Conservation (phyloP, 2,888 invertebrate species). For the Adelphocoris suturalis region DNA sequence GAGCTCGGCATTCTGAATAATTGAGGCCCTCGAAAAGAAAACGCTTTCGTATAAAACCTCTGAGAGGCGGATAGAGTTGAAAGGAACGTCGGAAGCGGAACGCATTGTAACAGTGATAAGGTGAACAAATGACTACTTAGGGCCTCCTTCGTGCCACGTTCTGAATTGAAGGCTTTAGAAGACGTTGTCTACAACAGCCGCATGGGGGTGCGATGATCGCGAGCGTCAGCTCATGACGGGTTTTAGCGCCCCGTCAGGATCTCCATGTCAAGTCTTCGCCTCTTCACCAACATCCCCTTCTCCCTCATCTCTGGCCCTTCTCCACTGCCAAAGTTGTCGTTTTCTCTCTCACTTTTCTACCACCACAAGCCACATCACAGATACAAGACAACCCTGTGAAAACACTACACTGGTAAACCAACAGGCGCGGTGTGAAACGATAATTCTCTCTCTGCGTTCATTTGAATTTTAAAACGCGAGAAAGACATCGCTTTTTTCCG, state of each 20-base stretch:
- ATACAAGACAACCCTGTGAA: conserved; percentile 14
- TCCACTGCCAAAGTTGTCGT: conserved; percentile 9
- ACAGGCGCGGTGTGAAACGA: conserved; percentile 7
- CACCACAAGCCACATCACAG: neutral
- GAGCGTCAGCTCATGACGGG: conserved; percentile 44
- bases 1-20: conserved; percentile 44
- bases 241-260: conserved; percentile 49
- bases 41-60: conserved; percentile 38
- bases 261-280: conserved; percentile 46
- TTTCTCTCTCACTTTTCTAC: neutral
- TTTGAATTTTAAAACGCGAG: conserved; percentile 25
- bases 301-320: neutral
- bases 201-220: conserved; percentile 40
- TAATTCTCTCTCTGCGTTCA: neutral
- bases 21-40: conserved; percentile 56
- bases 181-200: conserved; percentile 19
- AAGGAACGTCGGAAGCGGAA: conserved; percentile 9
- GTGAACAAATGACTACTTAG: conserved; percentile 53
- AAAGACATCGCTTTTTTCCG: neutral
- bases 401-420: conserved; percentile 19
- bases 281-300: neutral
- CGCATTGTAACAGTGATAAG: conserved; percentile 51
- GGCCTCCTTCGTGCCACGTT: neutral
- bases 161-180: conserved; percentile 23
- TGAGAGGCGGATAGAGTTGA: conserved; percentile 28